These are phyloP conservation scores for Ichneumoninae sp. DNA, from an alignment of 2,888 invertebrate genomes.

Conservation along the genomic window DNA sequence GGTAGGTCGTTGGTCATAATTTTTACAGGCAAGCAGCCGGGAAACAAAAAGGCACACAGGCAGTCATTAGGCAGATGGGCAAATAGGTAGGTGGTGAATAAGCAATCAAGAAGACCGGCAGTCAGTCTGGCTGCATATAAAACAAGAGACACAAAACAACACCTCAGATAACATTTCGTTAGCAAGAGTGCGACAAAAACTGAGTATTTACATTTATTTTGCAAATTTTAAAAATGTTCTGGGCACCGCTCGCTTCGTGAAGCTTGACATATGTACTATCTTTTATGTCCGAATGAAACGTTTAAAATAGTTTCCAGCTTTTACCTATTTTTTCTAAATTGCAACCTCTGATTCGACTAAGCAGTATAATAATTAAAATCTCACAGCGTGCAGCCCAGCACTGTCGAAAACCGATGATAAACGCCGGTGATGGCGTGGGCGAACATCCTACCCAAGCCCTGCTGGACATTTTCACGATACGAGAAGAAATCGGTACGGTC, in stretches of 20 bases:
- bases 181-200: neutral
- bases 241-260: neutral
- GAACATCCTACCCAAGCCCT: constrained; percentile 99
- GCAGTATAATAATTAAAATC: neutral
- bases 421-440: constrained; percentile 98
- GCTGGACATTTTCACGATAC: constrained; percentile 98
- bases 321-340: neutral
- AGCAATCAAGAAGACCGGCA: no score
- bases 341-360: neutral
- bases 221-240: neutral
- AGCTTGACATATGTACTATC: neutral
- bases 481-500: constrained; percentile 99
- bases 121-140: no score
- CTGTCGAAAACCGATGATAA: constrained; percentile 96
- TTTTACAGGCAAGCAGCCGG: no score
- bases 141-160: no score
- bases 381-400: constrained; percentile 91
- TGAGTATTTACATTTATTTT: neutral
- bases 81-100: no score
- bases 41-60: no score
- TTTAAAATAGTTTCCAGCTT: neutral
- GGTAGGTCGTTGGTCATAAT: no score
- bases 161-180: no score
- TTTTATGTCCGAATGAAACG: neutral
- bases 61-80: no score